Evolutionary conservation across 2,888 invertebrate genomes (phyloP).

Genomic region (Pachydiplax longipennis): DNA sequence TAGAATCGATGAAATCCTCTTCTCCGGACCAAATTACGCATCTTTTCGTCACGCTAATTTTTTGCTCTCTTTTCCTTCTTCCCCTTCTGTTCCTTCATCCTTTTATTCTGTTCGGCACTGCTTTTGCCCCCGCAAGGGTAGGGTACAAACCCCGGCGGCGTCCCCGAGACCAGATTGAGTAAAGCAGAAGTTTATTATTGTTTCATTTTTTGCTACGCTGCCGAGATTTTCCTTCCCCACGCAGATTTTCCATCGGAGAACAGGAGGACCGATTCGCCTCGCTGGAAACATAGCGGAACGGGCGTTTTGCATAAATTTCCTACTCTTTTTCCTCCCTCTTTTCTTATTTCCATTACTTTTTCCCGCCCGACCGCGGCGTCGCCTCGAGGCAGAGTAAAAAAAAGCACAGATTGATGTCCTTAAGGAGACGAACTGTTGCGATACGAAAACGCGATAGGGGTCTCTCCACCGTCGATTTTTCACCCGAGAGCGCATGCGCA

Average conservation of each 20-base stretch:
- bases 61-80: background rate
- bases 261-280: background rate
- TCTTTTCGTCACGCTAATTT: background rate
- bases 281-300: conserved; percentile 23
- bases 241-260: background rate
- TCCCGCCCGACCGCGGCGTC: background rate
- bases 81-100: background rate
- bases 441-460: background rate
- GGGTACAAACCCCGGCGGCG: background rate
- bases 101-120: background rate
- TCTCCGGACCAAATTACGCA: background rate
- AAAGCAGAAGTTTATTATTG: background rate
- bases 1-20: background rate
- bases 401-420: conserved; percentile 12
- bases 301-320: conserved; percentile 34
- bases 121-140: background rate
- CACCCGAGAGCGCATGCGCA: background rate
- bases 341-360: background rate
- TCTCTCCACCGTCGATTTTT: background rate
- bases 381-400: background rate
- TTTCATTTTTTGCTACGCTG: background rate
- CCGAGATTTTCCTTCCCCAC: background rate
- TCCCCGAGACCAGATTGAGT: background rate
- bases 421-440: background rate
- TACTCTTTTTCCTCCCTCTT: background rate